Evolutionary conservation across 2,797 vertebrate species (phyloP).

Genomic region (Pagetopsis macropterus): DNA sequence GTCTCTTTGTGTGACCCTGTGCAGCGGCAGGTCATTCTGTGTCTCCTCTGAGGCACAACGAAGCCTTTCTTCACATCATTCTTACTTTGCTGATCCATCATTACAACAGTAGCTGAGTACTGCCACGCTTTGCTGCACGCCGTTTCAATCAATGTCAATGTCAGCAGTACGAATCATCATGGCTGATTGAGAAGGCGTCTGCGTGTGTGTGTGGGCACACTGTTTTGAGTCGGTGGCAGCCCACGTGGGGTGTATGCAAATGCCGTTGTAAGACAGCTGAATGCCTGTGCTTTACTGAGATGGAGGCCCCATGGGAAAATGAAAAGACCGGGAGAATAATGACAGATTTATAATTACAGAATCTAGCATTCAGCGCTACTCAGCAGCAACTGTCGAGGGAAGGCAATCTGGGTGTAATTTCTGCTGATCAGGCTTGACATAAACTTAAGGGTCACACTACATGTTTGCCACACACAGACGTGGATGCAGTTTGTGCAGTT

Average conservation of each 20-base stretch:
- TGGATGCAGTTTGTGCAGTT: slow-evolving; percentile 16
- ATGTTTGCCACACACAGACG: neutral
- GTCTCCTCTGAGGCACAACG: slow-evolving; percentile 57
- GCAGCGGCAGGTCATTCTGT: slow-evolving; percentile 27
- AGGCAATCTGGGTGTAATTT: slow-evolving; percentile 70
- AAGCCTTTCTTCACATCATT: slow-evolving; percentile 59
- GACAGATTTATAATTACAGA: slow-evolving; percentile 84
- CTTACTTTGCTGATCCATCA: slow-evolving; percentile 66
- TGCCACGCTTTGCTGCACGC: slow-evolving; percentile 60
- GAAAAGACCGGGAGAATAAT: slow-evolving; percentile 71
- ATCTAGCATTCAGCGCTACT: slow-evolving; percentile 62
- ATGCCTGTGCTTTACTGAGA: slow-evolving; percentile 49
- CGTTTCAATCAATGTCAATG: slow-evolving; percentile 70
- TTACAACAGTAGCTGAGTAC: slow-evolving; percentile 55
- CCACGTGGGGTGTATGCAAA: slow-evolving; percentile 62
- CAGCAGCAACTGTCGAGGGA: slow-evolving; percentile 72
- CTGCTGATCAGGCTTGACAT: slow-evolving; percentile 72
- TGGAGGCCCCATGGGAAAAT: slow-evolving; percentile 55
- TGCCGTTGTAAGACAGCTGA: slow-evolving; percentile 57
- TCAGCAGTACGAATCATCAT: slow-evolving; percentile 55
- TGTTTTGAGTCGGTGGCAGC: slow-evolving; percentile 31
- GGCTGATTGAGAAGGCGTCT: slow-evolving; percentile 49
- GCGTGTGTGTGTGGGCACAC: neutral
- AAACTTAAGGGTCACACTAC: slow-evolving; percentile 55
- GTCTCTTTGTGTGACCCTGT: slow-evolving; percentile 21